These are phyloP conservation scores for Lycocerus yunnanus DNA, from an alignment of 2,888 invertebrate genomes.

Conservation along the genomic window DNA sequence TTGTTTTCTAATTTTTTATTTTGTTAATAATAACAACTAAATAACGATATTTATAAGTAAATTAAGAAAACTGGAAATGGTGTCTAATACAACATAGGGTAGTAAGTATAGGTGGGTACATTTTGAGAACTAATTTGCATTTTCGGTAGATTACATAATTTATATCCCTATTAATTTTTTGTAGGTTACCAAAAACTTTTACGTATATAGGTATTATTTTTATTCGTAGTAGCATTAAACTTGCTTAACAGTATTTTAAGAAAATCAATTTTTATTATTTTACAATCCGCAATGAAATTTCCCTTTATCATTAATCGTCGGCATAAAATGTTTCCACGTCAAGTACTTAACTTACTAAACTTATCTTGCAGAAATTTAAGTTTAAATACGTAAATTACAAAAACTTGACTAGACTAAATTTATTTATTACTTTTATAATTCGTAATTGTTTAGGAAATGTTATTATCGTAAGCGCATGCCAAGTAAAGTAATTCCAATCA, in stretches of 20 bases:
- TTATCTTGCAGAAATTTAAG: not conserved
- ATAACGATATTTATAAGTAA: slow-evolving; percentile 25
- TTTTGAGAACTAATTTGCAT: not conserved
- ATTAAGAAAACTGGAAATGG: slow-evolving; percentile 8
- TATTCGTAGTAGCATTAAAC: not conserved
- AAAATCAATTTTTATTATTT: not conserved
- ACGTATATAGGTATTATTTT: no score
- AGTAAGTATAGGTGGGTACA: not conserved
- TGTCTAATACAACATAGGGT: not conserved
- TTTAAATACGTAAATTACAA: not conserved
- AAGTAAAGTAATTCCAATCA: no score
- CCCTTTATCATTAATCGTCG: not conserved
- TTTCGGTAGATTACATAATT: not conserved
- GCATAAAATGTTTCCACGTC: not conserved
- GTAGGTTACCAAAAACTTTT: not conserved
- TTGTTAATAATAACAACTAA: slow-evolving; percentile 17
- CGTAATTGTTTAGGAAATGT: not conserved
- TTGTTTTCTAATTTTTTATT: slow-evolving; percentile 17
- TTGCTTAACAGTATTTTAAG: not conserved
- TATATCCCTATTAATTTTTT: not conserved
- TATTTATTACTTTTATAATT: not conserved
- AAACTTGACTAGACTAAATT: not conserved
- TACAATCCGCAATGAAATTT: not conserved
- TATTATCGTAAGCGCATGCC: not conserved
- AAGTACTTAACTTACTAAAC: not conserved